A percentile compares a stretch with the other conserved stretches of the same genome.
These are phyloP conservation scores for Tholera decimalis DNA, from an alignment of 2,888 invertebrate species.

Conservation along the genomic window DNA sequence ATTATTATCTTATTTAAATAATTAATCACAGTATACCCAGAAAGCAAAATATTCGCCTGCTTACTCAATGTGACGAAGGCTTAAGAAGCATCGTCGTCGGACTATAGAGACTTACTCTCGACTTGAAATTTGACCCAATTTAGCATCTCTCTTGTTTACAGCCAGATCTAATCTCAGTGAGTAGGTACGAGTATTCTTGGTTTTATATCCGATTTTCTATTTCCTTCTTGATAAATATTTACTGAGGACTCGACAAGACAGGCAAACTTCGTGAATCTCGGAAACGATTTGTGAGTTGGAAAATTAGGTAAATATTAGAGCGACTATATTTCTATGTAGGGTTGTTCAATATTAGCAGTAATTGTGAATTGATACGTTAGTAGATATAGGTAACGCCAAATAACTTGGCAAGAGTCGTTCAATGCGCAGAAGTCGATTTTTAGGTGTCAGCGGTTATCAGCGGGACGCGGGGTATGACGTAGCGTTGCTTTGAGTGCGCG, in stretches of 20 bases:
- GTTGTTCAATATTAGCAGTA: background rate
- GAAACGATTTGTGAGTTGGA: conserved; percentile 9
- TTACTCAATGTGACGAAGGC: conserved; percentile 44
- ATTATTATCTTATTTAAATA: conserved; percentile 9
- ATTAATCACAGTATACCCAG: conserved; percentile 4
- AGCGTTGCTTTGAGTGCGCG: no score
- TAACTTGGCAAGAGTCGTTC: no score
- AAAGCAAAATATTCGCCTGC: conserved; percentile 39
- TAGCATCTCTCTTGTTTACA: conserved; percentile 58
- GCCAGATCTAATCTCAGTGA: conserved; percentile 41
- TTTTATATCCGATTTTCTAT: conserved; percentile 38
- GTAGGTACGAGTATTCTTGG: conserved; percentile 27
- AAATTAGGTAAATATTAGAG: conserved; percentile 17
- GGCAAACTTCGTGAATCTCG: conserved; percentile 1
- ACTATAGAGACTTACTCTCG: conserved; percentile 63
- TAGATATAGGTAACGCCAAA: no score
- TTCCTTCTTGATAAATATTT: conserved; percentile 34
- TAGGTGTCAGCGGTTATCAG: no score
- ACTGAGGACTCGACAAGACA: conserved; percentile 14
- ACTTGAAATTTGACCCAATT: conserved; percentile 71
- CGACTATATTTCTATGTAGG: background rate
- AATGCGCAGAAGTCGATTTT: no score
- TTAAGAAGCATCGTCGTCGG: conserved; percentile 36
- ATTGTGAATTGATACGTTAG: background rate
- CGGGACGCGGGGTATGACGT: no score